Base-by-base conservation (phyloP, 2,113 vertebrate species). In the Cynoglossus semilaevis region DNA sequence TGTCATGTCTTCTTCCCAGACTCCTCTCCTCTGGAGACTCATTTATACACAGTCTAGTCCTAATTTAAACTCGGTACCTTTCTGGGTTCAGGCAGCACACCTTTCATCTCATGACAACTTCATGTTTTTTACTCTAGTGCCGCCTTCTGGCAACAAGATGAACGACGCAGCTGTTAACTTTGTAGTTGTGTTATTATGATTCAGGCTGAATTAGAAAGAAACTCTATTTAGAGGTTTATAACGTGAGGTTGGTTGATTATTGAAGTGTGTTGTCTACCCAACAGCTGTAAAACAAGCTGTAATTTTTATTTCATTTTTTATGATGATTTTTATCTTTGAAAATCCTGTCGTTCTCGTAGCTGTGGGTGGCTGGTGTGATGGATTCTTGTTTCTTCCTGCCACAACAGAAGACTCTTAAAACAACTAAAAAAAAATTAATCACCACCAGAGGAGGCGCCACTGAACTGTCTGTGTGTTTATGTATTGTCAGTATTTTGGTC, bases 381-480 rank as follows among this genome's bases (percentile, higher is more conserved):
- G 3, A 29, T 29, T 6, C 6, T 29, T 29, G 2, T 6, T 6
- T 29, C 22, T 29, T 6, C 22, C 22, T 29, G 22, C 22, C 22
- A 29, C 22, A 29, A 29, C 3, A 29, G 22, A 29, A 29, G 22
- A 29, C 22, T 29, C 22, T 29, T 6, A 29, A 29, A 29, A 29
- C 22, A 29, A 29, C n/a, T n/a, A n/a, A n/a, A n/a, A 4, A 29
- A 29, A 29, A 29, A 29, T 4, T 85, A 71, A 83, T 83, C 72
- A 12, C 58, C 74, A 70, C 64, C 73, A 72, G 60, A 61, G 79
- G 81, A 85, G 67, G 50, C 66, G 76, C 64, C 69, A 61, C 58
- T 36, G 51, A n/a, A 58, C 60, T 35, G 58, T 18, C n/a, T 54
- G 17, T 44, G 17, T 35, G 50, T 38, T 18, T 14, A n/a, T 18